Evolutionary conservation across 2,797 vertebrate genomes (phyloP).

Genomic region (Rhadinocentrus ornatus): DNA sequence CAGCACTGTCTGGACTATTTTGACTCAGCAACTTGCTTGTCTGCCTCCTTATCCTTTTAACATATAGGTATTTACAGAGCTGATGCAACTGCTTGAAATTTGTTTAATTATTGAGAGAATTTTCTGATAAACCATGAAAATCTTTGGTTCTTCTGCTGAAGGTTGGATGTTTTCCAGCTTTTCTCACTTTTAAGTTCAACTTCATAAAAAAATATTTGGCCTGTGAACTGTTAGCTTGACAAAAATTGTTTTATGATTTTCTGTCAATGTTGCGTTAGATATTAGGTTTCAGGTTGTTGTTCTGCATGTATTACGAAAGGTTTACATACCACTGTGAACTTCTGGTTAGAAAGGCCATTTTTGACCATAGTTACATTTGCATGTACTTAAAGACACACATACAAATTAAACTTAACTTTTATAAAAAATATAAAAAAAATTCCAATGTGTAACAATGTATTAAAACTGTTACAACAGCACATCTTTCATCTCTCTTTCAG

Average conservation of each 20-base stretch:
- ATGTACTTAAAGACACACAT: not conserved
- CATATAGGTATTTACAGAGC: not conserved
- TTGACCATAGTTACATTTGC: not conserved
- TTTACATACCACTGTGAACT: no score
- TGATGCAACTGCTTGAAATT: not conserved
- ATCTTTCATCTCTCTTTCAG: not conserved
- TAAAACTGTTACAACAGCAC: not conserved
- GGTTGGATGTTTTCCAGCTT: not conserved
- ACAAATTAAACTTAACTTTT: not conserved
- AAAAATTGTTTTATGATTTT: not conserved
- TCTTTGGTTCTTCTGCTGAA: not conserved
- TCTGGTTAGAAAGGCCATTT: not conserved
- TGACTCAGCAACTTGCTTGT: conserved; percentile 31
- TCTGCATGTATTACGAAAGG: not conserved
- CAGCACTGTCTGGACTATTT: conserved; percentile 8
- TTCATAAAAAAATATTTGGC: no score
- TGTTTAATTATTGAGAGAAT: not conserved
- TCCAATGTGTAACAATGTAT: not conserved
- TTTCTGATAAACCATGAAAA: no score
- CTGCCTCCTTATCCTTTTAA: not conserved
- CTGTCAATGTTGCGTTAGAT: not conserved
- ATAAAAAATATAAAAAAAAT: not conserved
- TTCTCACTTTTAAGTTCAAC: not conserved
- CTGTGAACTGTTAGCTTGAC: no score
- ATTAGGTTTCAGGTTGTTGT: not conserved